Percentiles rank a stretch among this genome's conserved stretches.
Evolutionary conservation across 2,888 invertebrate species (phyloP).

Genomic region (Drosophila kuntzei): DNA sequence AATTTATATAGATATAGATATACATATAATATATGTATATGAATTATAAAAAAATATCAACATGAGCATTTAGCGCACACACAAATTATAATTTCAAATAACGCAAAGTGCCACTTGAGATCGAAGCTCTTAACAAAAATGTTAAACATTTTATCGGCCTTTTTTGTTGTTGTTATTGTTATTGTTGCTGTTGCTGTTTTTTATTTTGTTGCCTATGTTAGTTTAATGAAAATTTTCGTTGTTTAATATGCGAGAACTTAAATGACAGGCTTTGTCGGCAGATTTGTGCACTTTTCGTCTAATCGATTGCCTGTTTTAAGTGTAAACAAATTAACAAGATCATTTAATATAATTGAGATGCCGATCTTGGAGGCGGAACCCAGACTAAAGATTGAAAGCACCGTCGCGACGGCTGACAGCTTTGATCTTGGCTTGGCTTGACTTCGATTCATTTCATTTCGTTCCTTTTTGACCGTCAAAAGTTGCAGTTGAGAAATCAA

Average conservation of each 20-base stretch:
- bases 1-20: constrained; percentile 15
- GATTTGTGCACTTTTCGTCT: constrained; percentile 56
- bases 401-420: constrained; percentile 27
- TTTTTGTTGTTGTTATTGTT: constrained; percentile 41
- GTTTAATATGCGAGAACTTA: constrained; percentile 67
- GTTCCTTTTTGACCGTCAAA: constrained; percentile 37
- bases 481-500: constrained; percentile 37
- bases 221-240: constrained; percentile 52
- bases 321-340: constrained; percentile 81
- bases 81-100: constrained; percentile 81
- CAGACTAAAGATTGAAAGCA: constrained; percentile 41
- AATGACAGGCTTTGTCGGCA: constrained; percentile 71
- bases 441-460: constrained; percentile 3
- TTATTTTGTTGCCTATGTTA: constrained; percentile 22
- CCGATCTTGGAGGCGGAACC: constrained; percentile 67
- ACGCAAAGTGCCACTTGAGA: constrained; percentile 75
- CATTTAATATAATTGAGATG: constrained; percentile 74
- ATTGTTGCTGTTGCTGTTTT: constrained; percentile 32
- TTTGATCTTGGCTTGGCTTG: constrained; percentile 52
- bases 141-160: constrained; percentile 69
- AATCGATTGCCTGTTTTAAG: constrained; percentile 62
- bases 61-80: constrained; percentile 73
- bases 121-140: constrained; percentile 69
- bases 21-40: constrained; percentile 20
- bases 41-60: constrained; percentile 45